These are phyloP conservation scores for Drosophila ohnishii DNA, from an alignment of 1,140 invertebrate species.

Conservation along the genomic window DNA sequence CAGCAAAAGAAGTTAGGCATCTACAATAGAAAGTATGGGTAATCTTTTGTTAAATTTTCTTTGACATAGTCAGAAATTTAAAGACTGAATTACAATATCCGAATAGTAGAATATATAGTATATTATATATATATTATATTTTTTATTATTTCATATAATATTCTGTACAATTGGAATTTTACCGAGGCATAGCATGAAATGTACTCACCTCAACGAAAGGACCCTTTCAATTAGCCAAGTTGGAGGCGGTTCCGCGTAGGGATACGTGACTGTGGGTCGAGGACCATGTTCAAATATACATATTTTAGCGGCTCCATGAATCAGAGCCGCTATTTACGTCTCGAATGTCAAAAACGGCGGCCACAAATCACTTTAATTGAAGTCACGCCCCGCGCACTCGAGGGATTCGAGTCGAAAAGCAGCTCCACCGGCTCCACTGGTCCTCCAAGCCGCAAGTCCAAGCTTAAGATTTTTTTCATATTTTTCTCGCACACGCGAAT, in stretches of 20 bases:
- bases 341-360: constrained; percentile 70
- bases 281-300: constrained; percentile 19
- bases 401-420: constrained; percentile 33
- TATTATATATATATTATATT: not conserved
- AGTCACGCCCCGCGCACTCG: constrained; percentile 66
- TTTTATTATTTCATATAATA: too few relatives aligned
- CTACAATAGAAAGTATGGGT: not conserved
- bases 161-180: not conserved
- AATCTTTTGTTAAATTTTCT: not conserved
- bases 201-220: constrained; percentile 37
- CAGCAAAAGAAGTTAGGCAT: not conserved
- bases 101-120: not conserved
- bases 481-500: constrained; percentile 62
- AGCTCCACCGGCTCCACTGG: constrained; percentile 15
- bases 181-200: not conserved
- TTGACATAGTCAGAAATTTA: not conserved
- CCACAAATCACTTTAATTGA: constrained; percentile 79
- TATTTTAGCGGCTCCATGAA: constrained; percentile 52
- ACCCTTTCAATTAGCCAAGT: constrained; percentile 14
- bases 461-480: constrained; percentile 6
- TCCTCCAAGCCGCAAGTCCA: constrained; percentile 3
- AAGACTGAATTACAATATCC: not conserved
- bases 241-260: not conserved
- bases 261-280: constrained; percentile 18
- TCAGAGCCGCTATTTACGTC: constrained; percentile 67